phyloP scores from a whole-genome alignment of 2,797 vertebrate species.

The Oreonectes daqikongensis region DNA sequence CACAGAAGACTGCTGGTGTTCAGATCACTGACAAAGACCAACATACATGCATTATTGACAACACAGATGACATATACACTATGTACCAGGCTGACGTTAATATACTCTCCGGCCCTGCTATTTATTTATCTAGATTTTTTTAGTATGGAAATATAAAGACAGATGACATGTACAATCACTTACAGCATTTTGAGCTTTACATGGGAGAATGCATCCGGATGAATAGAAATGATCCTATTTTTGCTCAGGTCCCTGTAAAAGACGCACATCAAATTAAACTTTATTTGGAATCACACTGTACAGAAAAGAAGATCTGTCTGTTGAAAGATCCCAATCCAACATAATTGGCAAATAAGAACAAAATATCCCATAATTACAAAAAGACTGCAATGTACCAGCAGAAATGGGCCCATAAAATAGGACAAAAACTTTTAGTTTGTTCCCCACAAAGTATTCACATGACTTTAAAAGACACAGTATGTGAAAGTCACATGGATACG shows the following conservation, averaged over 20 bases:
- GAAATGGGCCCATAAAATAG: not conserved
- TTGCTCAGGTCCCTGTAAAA: conserved; percentile 86
- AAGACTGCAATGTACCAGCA: not conserved
- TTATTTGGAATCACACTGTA: not conserved
- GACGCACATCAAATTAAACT: conserved; percentile 34
- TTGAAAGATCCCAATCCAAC: not conserved
- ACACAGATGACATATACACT: not conserved
- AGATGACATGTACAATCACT: conserved; percentile 65
- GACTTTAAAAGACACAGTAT: no score
- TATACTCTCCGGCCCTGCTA: no score
- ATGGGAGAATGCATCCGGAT: conserved; percentile 92
- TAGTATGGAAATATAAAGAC: not conserved
- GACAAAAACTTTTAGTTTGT: not conserved
- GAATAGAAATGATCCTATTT: conserved; percentile 95
- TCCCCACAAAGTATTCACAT: no score
- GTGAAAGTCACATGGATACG: no score
- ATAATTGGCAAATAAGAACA: not conserved
- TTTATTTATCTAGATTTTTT: not conserved
- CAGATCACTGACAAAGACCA: conserved; percentile 78
- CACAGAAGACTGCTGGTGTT: conserved; percentile 96
- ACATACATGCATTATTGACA: conserved; percentile 55
- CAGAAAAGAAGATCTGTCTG: not conserved
- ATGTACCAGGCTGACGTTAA: not conserved
- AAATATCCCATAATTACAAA: not conserved
- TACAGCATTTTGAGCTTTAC: conserved; percentile 94